Conservation (phyloP, 2,113 vertebrate genomes). For the Ceyx margarethae region DNA sequence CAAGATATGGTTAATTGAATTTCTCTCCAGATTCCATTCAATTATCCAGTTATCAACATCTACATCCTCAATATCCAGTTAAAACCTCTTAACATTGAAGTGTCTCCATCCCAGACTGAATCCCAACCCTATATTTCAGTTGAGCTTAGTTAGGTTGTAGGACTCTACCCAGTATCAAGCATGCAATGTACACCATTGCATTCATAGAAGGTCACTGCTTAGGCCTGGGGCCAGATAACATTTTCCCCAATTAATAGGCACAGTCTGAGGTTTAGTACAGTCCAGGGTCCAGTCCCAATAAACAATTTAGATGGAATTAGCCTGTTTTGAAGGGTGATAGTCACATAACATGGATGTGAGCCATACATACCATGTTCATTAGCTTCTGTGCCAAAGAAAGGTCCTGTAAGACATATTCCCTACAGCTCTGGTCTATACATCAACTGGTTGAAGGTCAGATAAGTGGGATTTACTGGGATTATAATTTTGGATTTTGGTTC, state of each 20-base stretch:
- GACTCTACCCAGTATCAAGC: background rate
- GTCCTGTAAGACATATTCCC: background rate
- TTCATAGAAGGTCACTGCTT: background rate
- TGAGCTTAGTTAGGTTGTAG: background rate
- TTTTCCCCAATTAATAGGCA: background rate
- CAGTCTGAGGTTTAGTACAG: background rate
- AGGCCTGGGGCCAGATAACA: rapidly evolving
- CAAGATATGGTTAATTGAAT: background rate
- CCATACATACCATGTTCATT: background rate
- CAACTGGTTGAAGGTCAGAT: background rate
- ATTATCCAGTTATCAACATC: background rate
- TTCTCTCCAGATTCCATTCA: rapidly evolving
- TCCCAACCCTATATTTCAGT: background rate
- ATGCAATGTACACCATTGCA: background rate
- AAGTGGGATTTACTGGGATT: background rate
- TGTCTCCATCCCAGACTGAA: background rate
- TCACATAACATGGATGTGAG: background rate
- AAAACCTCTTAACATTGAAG: rapidly evolving
- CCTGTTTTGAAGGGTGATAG: background rate
- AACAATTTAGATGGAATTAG: background rate
- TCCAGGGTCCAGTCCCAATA: background rate
- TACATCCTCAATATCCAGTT: background rate
- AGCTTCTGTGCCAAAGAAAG: background rate
- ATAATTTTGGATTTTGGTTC: background rate
- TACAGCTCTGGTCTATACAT: background rate